These are phyloP conservation scores for Drosophila mojavensis DNA, from an alignment of 1,140 invertebrate species.

Conservation along the genomic window DNA sequence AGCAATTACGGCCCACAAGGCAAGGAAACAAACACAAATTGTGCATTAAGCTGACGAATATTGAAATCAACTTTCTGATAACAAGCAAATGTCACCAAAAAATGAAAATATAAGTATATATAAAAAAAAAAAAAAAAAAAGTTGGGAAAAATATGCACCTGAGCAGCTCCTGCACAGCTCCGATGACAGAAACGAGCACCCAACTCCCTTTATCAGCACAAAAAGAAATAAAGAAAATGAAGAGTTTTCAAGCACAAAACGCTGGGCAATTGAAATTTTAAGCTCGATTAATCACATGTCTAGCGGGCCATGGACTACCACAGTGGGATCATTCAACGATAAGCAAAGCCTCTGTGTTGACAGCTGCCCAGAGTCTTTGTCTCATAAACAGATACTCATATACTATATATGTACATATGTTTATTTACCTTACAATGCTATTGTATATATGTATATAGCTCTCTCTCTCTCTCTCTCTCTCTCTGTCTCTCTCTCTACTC, in stretches of 20 bases:
- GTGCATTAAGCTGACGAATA: conserved; percentile 24
- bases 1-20: not conserved
- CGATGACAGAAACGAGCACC: not conserved
- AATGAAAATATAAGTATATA: too few species aligned
- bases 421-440: conserved; percentile 8
- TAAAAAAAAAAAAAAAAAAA: not conserved
- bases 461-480: too few species aligned
- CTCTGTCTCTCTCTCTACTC: too few species aligned
- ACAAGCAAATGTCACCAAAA: too few species aligned
- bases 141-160: not conserved
- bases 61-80: conserved; percentile 15
- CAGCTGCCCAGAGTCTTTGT: conserved; percentile 37
- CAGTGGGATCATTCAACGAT: conserved; percentile 55
- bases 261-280: conserved; percentile 50
- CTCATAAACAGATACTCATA: conserved; percentile 11
- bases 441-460: not conserved
- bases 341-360: conserved; percentile 46
- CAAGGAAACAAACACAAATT: conserved; percentile 53
- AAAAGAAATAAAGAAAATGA: too few species aligned
- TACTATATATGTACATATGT: not conserved
- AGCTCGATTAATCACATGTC: conserved; percentile 55
- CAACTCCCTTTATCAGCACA: not conserved
- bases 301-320: conserved; percentile 4
- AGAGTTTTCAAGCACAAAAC: conserved; percentile 3
- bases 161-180: not conserved